Evolutionary conservation across 2,113 vertebrate species (phyloP), one percentile per base, ranked within the genome.

Genomic region (Sinocyclocheilus grahami): DNA sequence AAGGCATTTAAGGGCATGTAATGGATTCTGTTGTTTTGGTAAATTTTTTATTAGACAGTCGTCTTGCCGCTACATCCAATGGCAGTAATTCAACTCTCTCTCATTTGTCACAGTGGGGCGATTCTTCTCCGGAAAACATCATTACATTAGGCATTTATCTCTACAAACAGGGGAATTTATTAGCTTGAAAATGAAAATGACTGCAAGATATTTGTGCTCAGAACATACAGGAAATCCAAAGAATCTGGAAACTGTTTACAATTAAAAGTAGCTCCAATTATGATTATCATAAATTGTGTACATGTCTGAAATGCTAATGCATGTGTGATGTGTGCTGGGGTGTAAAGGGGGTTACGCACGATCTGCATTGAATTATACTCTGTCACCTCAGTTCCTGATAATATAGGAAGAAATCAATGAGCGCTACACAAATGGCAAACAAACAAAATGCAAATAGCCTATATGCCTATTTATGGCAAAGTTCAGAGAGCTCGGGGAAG

Each of bases 51-150:
- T 46, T 53, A 85, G 88, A 84, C 83, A 55, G 85, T 84, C 87
- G 83, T 81, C 78, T 78, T 85, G 82, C 58, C 9, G 60, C 81
- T 80, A 84, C 85, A 86, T 86, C 74, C 85, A 80, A 16, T 76
- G 42, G 80, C 81, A 84, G 85, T 87, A 86, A 87, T 86, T 87
- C 84, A 81, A 46, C 75, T 65, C 77, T 58, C 83, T 82, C 58
- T 90, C 85, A 87, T 90, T 88, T 90, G 84, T 89, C 88, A 90
- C 86, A 87, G 86, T 55, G 65, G 48, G 62, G 60, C 60, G 37
- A 83, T 69, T 83, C 74, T 83, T 78, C 80, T 77, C 42, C 13
- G 82, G 46, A 87, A 91, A 89, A 77, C 86, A 87, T 83, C 55
- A 87, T 88, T 84, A 88, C 83, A 88, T 89, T 90, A 78, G 63